Conservation (phyloP, 1,140 invertebrate genomes). For the Drosophila aff. region DNA sequence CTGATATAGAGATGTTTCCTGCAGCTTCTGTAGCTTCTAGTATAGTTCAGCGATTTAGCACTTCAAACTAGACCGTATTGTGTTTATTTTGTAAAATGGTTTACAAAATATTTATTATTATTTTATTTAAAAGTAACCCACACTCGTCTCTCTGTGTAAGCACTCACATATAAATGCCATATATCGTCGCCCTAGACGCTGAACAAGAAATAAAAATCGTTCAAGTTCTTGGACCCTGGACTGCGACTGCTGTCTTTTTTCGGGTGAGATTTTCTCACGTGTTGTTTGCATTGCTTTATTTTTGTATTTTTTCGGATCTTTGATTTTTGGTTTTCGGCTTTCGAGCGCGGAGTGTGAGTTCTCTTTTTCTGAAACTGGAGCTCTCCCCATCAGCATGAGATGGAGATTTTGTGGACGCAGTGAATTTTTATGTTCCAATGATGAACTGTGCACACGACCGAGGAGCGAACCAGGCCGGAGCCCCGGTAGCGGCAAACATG, state of each 20-base stretch:
- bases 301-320: constrained; percentile 62
- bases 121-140: not conserved
- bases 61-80: no score
- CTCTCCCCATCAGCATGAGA: constrained; percentile 79
- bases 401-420: constrained; percentile 75
- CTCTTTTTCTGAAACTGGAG: constrained; percentile 69
- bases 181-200: constrained; percentile 71
- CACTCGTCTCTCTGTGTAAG: constrained; percentile 8
- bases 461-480: constrained; percentile 31
- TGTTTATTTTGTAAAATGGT: no score
- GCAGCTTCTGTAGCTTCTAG: no score
- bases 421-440: constrained; percentile 83
- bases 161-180: constrained; percentile 21
- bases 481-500: constrained; percentile 65
- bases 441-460: constrained; percentile 80
- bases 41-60: no score
- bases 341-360: constrained; percentile 35
- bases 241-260: constrained; percentile 43
- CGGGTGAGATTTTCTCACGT: constrained; percentile 81
- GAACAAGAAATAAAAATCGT: constrained; percentile 83
- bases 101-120: no score
- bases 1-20: no score
- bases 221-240: constrained; percentile 74
- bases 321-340: constrained; percentile 53
- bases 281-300: constrained; percentile 83